Base-by-base conservation (phyloP, 2,113 vertebrate species). In the Epinephelus fuscoguttatus region DNA sequence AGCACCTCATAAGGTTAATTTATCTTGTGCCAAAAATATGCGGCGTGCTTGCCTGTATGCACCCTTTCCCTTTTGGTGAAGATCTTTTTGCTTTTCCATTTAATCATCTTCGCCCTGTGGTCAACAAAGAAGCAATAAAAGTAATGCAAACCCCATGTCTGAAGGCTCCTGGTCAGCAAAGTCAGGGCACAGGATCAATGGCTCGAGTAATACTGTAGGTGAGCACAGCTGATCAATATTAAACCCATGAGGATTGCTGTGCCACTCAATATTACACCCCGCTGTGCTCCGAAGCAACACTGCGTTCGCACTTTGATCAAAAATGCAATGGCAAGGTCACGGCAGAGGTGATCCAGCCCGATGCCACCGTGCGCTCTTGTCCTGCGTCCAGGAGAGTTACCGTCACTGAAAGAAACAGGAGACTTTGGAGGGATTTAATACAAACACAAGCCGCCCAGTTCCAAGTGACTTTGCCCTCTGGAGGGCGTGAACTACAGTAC, bases 161-260 rank as follows among this genome's bases (percentile, higher is more conserved):
- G 66, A 79, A 87, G 64, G 49, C 25, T 80, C 73, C 62, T n/a
- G 57, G 72, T 91, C 88, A 86, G 86, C 85, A 91, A 71, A 78
- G 50, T 85, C 55, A 78, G 77, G 27, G 18, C 63, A 37, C 45
- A 61, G 71, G 74, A 81, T 84, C 88, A 67, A 69, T 78, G 27
- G 25, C 70, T 75, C 19, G 33, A 67, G 33, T 75, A 67, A 84
- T 62, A 78, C 40, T 7, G 30, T 23, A 76, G 74, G 70, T 79
- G 68, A 84, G 78, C n/a, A 14, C 37, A 18, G 42, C 17, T 82
- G 78, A 91, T 91, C 87, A 86, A 89, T 92, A 84, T 80, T n/a
- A 45, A 80, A 80, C 70, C 82, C 63, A 59, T 15, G 42, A 88
- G 78, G 56, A 77, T 67, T 72, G 69, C 78, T 33, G 57, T 56